phyloP scores from a whole-genome alignment of 2,888 invertebrate species.

The Apodemia zela region DNA sequence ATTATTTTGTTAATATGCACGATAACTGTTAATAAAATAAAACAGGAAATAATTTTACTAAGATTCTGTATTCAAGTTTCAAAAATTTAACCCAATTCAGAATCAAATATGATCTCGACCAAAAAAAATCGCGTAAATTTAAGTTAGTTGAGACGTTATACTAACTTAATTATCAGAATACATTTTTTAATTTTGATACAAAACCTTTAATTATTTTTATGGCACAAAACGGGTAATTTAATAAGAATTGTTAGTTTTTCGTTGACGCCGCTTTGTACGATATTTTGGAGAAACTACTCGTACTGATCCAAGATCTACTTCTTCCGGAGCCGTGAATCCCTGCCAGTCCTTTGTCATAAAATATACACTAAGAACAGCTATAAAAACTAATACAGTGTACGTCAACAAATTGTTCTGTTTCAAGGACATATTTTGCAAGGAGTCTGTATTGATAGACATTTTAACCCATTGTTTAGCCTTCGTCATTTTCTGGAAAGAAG shows the following conservation, averaged over 20 bases:
- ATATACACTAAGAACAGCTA: conserved; percentile 45
- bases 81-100: no score
- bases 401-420: conserved; percentile 35
- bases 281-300: conserved; percentile 32
- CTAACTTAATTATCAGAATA: no score
- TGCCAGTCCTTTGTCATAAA: conserved; percentile 51
- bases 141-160: no score
- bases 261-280: conserved; percentile 34
- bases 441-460: conserved; percentile 25
- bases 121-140: no score
- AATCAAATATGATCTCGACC: no score
- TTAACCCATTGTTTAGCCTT: conserved; percentile 28
- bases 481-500: conserved; percentile 26
- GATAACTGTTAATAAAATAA: no score
- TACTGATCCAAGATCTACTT: conserved; percentile 53
- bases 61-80: no score
- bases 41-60: no score
- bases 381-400: conserved; percentile 43
- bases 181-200: no score
- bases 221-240: not conserved
- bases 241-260: conserved; percentile 1
- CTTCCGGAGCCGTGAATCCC: conserved; percentile 52
- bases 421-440: conserved; percentile 20
- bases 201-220: not conserved
- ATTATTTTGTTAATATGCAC: no score